phyloP scores from a whole-genome alignment of 2,797 vertebrate species.

The Sebastolobus altivelis region DNA sequence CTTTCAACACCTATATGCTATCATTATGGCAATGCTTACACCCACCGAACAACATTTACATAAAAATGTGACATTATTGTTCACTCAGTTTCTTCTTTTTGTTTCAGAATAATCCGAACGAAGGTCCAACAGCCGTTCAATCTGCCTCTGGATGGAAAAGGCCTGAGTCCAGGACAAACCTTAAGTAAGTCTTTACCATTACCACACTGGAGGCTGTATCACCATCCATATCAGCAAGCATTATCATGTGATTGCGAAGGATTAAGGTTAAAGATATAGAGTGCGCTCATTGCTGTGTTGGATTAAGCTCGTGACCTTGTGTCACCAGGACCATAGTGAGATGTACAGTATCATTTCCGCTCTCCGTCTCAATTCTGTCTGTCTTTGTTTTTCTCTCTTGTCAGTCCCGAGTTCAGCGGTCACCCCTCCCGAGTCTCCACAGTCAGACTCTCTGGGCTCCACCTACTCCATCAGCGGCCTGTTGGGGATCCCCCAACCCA shows the following conservation, averaged over 20 bases:
- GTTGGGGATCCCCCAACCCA: slow-evolving; percentile 89
- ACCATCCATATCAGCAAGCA: slow-evolving; percentile 1
- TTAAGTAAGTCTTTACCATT: slow-evolving; percentile 86
- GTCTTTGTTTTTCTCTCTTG: slow-evolving; percentile 6
- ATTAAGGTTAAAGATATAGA: slow-evolving; percentile 64
- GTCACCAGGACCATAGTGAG: not conserved
- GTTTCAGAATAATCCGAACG: slow-evolving; percentile 91
- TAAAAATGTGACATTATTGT: not conserved
- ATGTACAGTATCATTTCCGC: slow-evolving; percentile 17
- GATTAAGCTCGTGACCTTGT: slow-evolving; percentile 48
- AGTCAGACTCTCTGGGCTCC: slow-evolving; percentile 92
- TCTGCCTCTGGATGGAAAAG: slow-evolving; percentile 91
- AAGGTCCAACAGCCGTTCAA: slow-evolving; percentile 95
- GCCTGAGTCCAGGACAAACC: slow-evolving; percentile 90
- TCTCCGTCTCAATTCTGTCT: slow-evolving; percentile 33
- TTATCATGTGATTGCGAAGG: slow-evolving; percentile 13
- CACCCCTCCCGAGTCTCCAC: slow-evolving; percentile 92
- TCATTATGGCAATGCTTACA: not conserved
- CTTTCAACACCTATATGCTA: not conserved
- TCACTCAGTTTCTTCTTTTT: slow-evolving; percentile 28
- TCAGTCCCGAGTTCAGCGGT: slow-evolving; percentile 93
- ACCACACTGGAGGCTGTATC: not conserved
- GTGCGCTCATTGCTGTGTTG: slow-evolving; percentile 23
- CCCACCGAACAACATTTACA: not conserved
- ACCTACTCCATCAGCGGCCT: slow-evolving; percentile 94